Conservation (phyloP, 2,797 vertebrate species). For the Nyctibius grandis region DNA sequence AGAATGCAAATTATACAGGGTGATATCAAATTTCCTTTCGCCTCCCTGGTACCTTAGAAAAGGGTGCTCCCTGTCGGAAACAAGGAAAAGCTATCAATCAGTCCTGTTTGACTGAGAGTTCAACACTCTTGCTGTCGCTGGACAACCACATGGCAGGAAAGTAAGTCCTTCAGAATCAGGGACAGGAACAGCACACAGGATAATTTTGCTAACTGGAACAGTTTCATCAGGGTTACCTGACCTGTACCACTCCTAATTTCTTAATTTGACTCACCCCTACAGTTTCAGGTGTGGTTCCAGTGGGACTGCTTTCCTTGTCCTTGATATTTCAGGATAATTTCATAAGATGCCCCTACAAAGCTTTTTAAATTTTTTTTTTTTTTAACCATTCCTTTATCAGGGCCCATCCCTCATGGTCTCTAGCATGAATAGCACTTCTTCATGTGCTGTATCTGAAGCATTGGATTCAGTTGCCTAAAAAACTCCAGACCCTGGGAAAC, state of each 20-base stretch:
- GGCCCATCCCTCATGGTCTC: neutral
- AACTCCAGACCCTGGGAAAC: neutral
- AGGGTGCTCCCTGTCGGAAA: neutral
- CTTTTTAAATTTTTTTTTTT: neutral
- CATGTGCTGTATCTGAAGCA: neutral
- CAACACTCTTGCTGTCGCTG: neutral
- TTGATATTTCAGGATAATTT: neutral
- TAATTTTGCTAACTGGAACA: neutral
- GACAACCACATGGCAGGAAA: neutral
- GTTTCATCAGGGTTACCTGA: neutral
- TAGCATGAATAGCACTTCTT: neutral
- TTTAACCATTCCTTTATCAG: neutral
- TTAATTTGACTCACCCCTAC: neutral
- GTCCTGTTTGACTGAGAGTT: neutral
- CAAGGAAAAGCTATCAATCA: neutral
- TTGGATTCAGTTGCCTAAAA: neutral
- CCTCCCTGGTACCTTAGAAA: neutral
- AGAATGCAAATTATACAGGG: neutral
- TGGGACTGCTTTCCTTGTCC: neutral
- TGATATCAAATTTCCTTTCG: neutral
- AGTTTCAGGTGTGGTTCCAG: neutral
- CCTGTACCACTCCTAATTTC: neutral
- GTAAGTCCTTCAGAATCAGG: neutral
- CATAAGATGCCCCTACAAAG: neutral
- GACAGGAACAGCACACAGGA: neutral